Evolutionary conservation across 2,113 vertebrate species (phyloP).

Genomic region (Ophiodon elongatus): DNA sequence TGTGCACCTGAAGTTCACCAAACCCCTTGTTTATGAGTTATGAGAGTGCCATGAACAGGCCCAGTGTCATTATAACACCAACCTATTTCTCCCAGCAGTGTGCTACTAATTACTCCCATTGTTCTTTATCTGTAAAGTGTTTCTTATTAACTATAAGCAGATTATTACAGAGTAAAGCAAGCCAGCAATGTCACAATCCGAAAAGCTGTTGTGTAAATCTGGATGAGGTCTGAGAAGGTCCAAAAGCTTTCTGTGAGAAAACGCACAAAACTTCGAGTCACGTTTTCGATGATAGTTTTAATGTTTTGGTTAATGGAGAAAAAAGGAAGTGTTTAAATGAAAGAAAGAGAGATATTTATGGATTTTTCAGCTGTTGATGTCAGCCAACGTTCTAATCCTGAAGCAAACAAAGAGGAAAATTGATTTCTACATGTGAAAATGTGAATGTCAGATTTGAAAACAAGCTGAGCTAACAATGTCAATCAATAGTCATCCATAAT

Average conservation of each 20-base stretch:
- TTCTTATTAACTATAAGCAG: slow-evolving; percentile 58
- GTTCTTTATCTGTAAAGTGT: slow-evolving; percentile 51
- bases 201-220: slow-evolving; percentile 68
- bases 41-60: too few relatives aligned
- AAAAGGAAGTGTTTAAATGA: slow-evolving; percentile 3
- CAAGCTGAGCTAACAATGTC: slow-evolving; percentile 3
- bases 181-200: slow-evolving; percentile 75
- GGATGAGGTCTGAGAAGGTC: slow-evolving; percentile 19
- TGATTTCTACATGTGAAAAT: slow-evolving; percentile 12
- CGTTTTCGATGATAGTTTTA: background rate
- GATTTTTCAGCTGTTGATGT: background rate
- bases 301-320: background rate
- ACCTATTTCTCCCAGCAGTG: slow-evolving; percentile 12
- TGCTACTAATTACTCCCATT: slow-evolving; percentile 44
- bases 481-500: background rate
- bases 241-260: slow-evolving; percentile 38
- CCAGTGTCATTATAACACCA: background rate
- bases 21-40: background rate
- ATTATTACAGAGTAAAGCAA: slow-evolving; percentile 71
- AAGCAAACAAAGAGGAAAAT: background rate
- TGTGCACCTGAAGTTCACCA: background rate
- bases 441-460: background rate
- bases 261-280: slow-evolving; percentile 4
- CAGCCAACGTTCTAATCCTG: background rate
- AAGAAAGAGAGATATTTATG: background rate